Evolutionary conservation across 2,113 vertebrate genomes (phyloP).

Genomic region (Callopanchax toddi): DNA sequence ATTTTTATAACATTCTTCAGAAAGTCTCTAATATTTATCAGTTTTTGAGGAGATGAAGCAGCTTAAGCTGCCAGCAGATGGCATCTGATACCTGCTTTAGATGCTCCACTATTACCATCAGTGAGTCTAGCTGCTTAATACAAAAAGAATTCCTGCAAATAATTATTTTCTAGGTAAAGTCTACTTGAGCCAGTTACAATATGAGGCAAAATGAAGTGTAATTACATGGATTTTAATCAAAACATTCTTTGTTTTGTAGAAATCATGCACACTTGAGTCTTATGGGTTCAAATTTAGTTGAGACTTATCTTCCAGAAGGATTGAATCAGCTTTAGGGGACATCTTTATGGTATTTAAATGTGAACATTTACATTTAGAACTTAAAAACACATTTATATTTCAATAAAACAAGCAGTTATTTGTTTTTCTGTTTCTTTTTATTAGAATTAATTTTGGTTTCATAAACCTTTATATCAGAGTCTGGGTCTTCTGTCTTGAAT

Average conservation of each 20-base stretch:
- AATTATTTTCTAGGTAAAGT: too few species aligned
- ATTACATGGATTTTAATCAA: neutral
- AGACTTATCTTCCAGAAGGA: neutral
- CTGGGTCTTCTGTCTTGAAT: conserved; percentile 23
- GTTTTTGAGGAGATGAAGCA: conserved; percentile 8
- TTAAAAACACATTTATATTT: neutral
- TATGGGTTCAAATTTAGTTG: neutral
- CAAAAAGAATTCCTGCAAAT: neutral
- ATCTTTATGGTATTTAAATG: neutral
- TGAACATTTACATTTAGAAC: neutral
- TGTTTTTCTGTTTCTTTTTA: neutral
- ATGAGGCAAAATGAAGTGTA: neutral
- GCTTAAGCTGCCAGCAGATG: conserved; percentile 72
- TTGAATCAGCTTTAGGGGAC: neutral
- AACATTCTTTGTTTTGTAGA: neutral
- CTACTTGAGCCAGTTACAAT: too few species aligned
- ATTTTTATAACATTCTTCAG: neutral
- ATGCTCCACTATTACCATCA: neutral
- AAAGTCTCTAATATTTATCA: neutral
- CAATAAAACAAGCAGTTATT: neutral
- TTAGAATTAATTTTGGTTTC: neutral
- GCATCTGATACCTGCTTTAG: conserved; percentile 71
- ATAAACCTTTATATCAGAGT: neutral
- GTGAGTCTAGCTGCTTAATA: conserved; percentile 17
- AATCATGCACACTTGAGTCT: too few species aligned